phyloP scores from a whole-genome alignment of 2,888 invertebrate species.

The Gastrophysa polygoni region DNA sequence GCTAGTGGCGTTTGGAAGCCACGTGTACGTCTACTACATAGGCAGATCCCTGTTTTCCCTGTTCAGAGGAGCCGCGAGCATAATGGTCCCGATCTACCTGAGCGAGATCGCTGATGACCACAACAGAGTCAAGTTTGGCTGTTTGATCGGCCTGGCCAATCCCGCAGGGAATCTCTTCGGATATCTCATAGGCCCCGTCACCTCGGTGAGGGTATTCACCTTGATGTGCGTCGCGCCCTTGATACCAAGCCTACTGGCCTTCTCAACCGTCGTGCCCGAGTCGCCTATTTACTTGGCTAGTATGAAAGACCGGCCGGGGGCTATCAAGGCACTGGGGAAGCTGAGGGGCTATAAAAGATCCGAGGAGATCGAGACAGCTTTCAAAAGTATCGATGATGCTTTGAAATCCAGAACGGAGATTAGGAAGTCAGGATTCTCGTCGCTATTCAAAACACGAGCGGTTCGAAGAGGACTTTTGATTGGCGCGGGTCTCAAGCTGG shows the following conservation, averaged over 20 bases:
- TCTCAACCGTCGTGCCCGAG: constrained; percentile 19
- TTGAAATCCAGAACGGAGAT: background rate
- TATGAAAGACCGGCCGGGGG: background rate
- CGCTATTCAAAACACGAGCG: constrained; percentile 1
- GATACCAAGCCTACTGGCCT: constrained; percentile 1
- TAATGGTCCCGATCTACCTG: constrained; percentile 31
- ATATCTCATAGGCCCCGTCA: constrained; percentile 19
- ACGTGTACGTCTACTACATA: constrained; percentile 52
- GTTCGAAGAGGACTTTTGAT: constrained; percentile 65
- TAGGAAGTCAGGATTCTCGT: background rate
- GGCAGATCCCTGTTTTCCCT: constrained; percentile 45
- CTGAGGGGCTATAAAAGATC: constrained; percentile 10
- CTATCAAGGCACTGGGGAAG: constrained; percentile 13
- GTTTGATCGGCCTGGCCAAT: constrained; percentile 9
- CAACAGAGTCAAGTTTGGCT: constrained; percentile 21
- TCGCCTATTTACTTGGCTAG: constrained; percentile 15
- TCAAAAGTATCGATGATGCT: background rate
- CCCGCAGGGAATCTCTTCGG: constrained; percentile 19
- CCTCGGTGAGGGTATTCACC: constrained; percentile 11
- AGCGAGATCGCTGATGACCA: constrained; percentile 26
- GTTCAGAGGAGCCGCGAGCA: constrained; percentile 48
- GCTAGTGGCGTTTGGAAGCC: constrained; percentile 24
- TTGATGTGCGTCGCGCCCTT: constrained; percentile 10
- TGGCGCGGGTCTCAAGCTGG: constrained; percentile 51
- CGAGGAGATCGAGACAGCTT: constrained; percentile 15